Base-by-base conservation (phyloP, 2,888 invertebrate genomes). In the Eristalinus aeneus region DNA sequence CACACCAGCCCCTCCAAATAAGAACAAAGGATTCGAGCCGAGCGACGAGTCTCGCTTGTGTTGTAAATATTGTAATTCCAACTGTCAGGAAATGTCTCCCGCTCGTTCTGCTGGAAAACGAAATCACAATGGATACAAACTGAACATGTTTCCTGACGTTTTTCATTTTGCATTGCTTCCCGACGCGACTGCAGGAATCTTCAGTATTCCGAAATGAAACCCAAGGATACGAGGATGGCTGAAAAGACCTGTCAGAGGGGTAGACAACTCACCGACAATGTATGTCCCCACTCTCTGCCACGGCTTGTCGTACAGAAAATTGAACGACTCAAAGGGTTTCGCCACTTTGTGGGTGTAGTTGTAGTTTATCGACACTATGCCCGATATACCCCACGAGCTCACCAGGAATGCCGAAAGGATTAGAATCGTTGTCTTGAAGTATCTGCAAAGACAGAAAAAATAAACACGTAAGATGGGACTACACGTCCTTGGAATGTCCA, bases 251-350 rank as follows among this genome's bases (percentile, higher is more conserved):
- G 20, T 54, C 20, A 22, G 11, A 56, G 32, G 6, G 0, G 11
- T 10, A 60, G 53, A 23, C 27, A 56, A 60, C 93, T 93, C 91
- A 94, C 97, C 97, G 67, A 97, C 93, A 90, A 97, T 94, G 91
- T 97, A 97, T 10, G 97, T 95, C 9, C 96, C 96, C 27, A 96
- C 95, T 89, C 97, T 94, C 86, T 96, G 94, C 97, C 97, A 97
- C 9, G 97, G 97, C 89, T 97, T 97, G 92, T 97, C 96, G 91
- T 97, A 97, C 8, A 97, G 93, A 88, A 96, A 95, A 92, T 97
- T 96, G 91, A 97, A 97, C 90, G 97, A 94, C 88, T 96, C 96
- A 89, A 97, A 97, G 0, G 97, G 97, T 90, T 96, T 95, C 89
- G 96, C 95, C 78, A 97, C 96, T 88, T 96, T 93, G 64, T 95